Base-by-base conservation (phyloP, 2,113 vertebrate genomes). In the Arenaria interpres region DNA sequence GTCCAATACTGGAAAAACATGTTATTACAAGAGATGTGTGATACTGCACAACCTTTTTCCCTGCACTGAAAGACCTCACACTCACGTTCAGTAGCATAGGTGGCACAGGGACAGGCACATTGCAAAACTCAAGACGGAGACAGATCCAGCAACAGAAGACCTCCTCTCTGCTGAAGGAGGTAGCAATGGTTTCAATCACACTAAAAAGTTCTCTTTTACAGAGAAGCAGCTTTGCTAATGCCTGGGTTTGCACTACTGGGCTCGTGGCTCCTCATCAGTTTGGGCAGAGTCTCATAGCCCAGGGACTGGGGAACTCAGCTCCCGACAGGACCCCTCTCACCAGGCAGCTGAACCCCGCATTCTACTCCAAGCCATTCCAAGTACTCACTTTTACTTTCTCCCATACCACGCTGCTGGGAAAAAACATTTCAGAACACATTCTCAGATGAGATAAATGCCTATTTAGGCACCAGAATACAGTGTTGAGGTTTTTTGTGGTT, bases 41-140 rank as follows among this genome's bases (percentile, higher is more conserved):
- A 82, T 12, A 66, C 4, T 2, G 3, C 71, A 20, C 7, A 7
- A 63, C 18, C 21, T 2, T 57, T 24, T 24, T 6, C 28, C 4
- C 76, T 41, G 45, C 56, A 33, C 3, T 25, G 51, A 18, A 71
- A 81, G 17, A 32, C 33, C 14, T 32, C 35, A 5, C 4, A 9
- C 25, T 43, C 37, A 5, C 0, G 0, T 18, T 7, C 43, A 35
- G 41, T 22, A 19, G 33, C 0, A 1, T 12, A 54, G 43, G 51
- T 13, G 16, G 37, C 43, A 67, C 35, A 73, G 24, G 19, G n/a
- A 51, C 2, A 4, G 22, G 54, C 45, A 60, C 1, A 0, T 14
- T 35, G 6, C 35, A 62, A 37, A 62, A 76, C 67, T 7, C 62
- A 48, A 7, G 1, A 1, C 27, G 20, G 7, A 28, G 30, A 7